These are phyloP conservation scores for Oscheius myriophilus DNA, from an alignment of 2,888 invertebrate species.

Conservation along the genomic window DNA sequence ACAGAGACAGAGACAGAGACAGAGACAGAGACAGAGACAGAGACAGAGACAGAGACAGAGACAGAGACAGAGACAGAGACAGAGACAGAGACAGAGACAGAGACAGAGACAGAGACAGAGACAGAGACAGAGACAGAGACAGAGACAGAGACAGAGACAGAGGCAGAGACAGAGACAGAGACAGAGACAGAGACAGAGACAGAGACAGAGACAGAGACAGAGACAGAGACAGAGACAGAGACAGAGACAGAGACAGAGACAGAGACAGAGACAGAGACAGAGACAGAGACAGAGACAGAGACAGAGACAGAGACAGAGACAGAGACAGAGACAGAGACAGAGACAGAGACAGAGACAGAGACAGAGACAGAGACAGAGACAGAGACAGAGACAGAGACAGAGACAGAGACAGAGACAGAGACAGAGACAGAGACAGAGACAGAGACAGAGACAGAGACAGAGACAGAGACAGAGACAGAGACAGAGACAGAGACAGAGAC, in stretches of 20 bases:
- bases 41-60: constrained; percentile 14
- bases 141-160: constrained; percentile 18
- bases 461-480: constrained; percentile 20
- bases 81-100: constrained; percentile 14
- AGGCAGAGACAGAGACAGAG: constrained; percentile 15
- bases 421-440: constrained; percentile 14
- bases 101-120: constrained; percentile 19
- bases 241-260: constrained; percentile 17
- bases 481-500: constrained; percentile 6
- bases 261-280: constrained; percentile 17
- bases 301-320: constrained; percentile 17
- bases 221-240: constrained; percentile 20
- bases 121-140: constrained; percentile 17
- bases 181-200: constrained; percentile 14
- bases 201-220: constrained; percentile 17
- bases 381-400: constrained; percentile 18
- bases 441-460: constrained; percentile 17
- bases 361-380: constrained; percentile 17
- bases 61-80: constrained; percentile 17
- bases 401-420: constrained; percentile 17
- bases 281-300: constrained; percentile 14
- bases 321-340: constrained; percentile 14
- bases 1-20: constrained; percentile 17
- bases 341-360: constrained; percentile 19
- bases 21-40: constrained; percentile 17